Evolutionary conservation across 2,113 vertebrate species (phyloP).

Genomic region (Gallinago jamesoni): DNA sequence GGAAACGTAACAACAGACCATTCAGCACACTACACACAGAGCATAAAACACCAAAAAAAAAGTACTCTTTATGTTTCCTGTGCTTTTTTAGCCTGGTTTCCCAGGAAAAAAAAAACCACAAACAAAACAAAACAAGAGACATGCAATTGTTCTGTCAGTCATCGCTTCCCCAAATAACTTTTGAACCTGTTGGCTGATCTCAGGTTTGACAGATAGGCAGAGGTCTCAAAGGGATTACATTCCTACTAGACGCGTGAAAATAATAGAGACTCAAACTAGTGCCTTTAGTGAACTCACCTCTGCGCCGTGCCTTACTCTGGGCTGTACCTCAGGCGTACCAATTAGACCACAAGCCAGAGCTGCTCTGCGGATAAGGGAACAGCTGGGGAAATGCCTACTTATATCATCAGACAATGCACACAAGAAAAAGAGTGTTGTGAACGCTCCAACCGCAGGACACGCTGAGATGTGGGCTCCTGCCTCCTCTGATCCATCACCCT

Average conservation of each 20-base stretch:
- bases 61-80: neutral
- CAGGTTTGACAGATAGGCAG: conserved; percentile 53
- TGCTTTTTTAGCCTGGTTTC: neutral
- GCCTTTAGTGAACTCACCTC: neutral
- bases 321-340: conserved; percentile 30
- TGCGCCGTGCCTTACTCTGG: neutral
- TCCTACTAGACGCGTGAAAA: neutral
- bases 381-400: neutral
- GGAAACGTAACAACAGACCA: conserved; percentile 9
- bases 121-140: neutral
- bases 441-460: neutral
- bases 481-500: neutral
- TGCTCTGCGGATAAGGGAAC: conserved; percentile 1
- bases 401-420: neutral
- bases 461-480: neutral
- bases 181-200: conserved; percentile 57
- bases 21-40: neutral
- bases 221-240: conserved; percentile 47
- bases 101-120: neutral
- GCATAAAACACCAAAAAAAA: neutral
- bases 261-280: neutral
- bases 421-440: rapidly evolving
- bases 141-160: conserved; percentile 57
- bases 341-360: conserved; percentile 29
- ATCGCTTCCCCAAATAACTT: conserved; percentile 48